These are phyloP conservation scores for Leptobrachium leishanense DNA, from an alignment of 2,113 vertebrate species.

Conservation along the genomic window DNA sequence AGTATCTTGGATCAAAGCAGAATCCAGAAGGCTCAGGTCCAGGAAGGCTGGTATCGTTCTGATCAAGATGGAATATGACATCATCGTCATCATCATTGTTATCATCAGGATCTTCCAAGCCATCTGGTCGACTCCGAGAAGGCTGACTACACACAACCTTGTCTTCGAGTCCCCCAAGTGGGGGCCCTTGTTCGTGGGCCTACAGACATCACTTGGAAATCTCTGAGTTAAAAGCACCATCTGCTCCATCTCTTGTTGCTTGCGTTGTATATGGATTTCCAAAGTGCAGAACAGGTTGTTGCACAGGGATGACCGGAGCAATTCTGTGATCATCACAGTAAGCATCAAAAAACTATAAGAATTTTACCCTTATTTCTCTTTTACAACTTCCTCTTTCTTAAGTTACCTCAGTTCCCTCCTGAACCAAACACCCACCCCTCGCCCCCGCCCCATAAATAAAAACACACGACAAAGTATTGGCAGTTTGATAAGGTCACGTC, in stretches of 20 bases:
- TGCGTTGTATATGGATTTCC: constrained; percentile 86
- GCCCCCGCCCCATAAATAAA: too few relatives aligned
- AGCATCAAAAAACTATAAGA: constrained; percentile 66
- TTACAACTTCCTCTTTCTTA: too few relatives aligned
- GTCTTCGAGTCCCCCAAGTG: constrained; percentile 82
- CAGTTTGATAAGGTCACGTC: too few relatives aligned
- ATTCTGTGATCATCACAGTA: constrained; percentile 74
- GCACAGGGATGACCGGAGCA: constrained; percentile 71
- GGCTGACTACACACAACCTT: constrained; percentile 96
- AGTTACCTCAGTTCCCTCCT: too few relatives aligned
- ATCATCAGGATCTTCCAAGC: constrained; percentile 87
- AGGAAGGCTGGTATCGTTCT: constrained; percentile 71
- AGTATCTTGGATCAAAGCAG: constrained; percentile 95
- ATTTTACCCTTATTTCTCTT: too few relatives aligned
- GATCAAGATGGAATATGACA: constrained; percentile 57
- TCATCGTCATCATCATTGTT: constrained; percentile 69
- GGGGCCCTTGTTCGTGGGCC: constrained; percentile 81
- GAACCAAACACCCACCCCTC: too few relatives aligned
- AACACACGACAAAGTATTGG: too few relatives aligned
- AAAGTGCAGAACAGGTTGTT: constrained; percentile 82
- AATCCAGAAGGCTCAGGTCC: constrained; percentile 83
- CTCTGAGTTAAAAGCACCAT: too few relatives aligned
- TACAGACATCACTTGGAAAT: constrained; percentile 77
- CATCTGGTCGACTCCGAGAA: constrained; percentile 88
- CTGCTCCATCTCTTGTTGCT: constrained; percentile 72